phyloP scores from a whole-genome alignment of 2,888 invertebrate genomes.

The Apamea anceps region DNA sequence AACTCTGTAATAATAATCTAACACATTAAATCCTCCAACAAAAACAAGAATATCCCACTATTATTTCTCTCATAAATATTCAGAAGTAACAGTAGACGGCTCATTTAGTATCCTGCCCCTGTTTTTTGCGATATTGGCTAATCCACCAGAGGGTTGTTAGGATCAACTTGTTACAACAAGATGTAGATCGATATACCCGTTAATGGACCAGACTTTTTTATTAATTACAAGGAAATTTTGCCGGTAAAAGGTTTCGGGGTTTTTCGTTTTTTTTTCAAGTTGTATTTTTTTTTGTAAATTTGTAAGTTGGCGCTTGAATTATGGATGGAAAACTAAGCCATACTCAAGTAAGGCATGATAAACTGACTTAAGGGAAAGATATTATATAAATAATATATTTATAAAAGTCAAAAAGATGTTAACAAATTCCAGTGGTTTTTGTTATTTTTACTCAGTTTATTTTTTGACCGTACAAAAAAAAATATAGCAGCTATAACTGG shows the following conservation, averaged over 20 bases:
- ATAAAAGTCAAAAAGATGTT: too few relatives aligned
- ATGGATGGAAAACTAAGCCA: background rate
- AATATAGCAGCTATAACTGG: too few relatives aligned
- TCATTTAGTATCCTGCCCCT: slow-evolving; percentile 87
- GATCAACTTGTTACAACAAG: slow-evolving; percentile 83
- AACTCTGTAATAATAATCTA: background rate
- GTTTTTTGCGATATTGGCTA: slow-evolving; percentile 89
- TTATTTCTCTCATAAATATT: slow-evolving; percentile 88
- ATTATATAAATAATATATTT: too few relatives aligned
- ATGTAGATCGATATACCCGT: slow-evolving; percentile 82
- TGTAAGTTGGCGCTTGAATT: background rate
- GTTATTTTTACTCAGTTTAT: background rate
- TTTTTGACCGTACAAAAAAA: background rate
- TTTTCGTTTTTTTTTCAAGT: slow-evolving; percentile 9
- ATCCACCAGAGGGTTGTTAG: slow-evolving; percentile 86
- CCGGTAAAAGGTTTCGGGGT: slow-evolving; percentile 63
- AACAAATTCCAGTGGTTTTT: background rate
- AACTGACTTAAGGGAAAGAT: background rate
- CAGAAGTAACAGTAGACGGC: slow-evolving; percentile 87
- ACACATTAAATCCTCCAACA: slow-evolving; percentile 47
- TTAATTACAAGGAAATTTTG: slow-evolving; percentile 80
- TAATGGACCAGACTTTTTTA: slow-evolving; percentile 86
- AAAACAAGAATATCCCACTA: slow-evolving; percentile 77
- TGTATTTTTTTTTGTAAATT: slow-evolving; percentile 19
- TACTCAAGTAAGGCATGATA: background rate